These are phyloP conservation scores for Enteromius fasciolatus DNA, from an alignment of 2,797 vertebrate species.

Conservation along the genomic window DNA sequence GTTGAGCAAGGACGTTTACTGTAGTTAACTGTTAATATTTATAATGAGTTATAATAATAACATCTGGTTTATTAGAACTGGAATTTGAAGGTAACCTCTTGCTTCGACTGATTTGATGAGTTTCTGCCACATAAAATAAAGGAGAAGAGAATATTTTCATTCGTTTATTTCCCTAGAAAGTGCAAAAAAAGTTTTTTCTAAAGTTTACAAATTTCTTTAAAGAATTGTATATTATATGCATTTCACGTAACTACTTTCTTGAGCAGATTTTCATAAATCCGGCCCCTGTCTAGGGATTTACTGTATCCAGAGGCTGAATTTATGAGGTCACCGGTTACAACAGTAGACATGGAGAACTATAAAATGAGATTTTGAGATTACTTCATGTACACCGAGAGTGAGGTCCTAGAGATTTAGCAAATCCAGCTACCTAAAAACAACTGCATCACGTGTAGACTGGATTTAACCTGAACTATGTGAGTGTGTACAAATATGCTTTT, in stretches of 20 bases:
- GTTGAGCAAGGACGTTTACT: not conserved
- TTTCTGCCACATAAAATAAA: not conserved
- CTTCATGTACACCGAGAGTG: slow-evolving; percentile 16
- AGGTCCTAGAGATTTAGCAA: slow-evolving; percentile 29
- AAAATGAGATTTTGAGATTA: slow-evolving; percentile 51
- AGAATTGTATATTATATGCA: not conserved
- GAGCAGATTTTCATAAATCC: not conserved
- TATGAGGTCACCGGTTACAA: not conserved
- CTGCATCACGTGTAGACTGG: slow-evolving; percentile 42
- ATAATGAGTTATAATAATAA: not conserved
- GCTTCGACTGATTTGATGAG: not conserved
- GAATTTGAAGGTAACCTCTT: not conserved
- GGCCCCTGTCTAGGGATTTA: not conserved
- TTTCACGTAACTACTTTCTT: not conserved
- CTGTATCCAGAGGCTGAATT: slow-evolving; percentile 3
- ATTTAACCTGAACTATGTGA: slow-evolving; percentile 9
- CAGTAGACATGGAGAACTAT: slow-evolving; percentile 21
- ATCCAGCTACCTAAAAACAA: slow-evolving; percentile 44
- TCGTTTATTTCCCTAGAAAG: not conserved
- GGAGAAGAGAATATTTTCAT: not conserved
- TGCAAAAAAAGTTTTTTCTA: not conserved
- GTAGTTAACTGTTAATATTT: not conserved
- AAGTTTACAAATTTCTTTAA: not conserved
- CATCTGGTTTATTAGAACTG: not conserved
- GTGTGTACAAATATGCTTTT: slow-evolving; percentile 6